Base-by-base conservation (phyloP, 2,797 vertebrate genomes). In the Pseudochirops corinnae region DNA sequence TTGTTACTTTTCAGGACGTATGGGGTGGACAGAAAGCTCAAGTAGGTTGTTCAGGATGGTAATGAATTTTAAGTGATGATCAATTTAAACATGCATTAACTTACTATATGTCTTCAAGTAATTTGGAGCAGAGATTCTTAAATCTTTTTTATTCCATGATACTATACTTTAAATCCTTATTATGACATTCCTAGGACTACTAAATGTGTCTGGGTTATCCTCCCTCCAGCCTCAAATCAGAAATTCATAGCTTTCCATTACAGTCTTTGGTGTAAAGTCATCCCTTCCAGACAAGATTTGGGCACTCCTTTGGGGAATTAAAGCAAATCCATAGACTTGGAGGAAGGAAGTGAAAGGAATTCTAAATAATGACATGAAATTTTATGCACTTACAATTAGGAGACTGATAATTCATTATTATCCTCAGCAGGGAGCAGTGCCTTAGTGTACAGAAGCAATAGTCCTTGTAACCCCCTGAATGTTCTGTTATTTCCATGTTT, bases 391-490 rank as follows among this genome's bases (percentile, higher is more conserved):
- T 97, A 95, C 95, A 97, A 97, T 97, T n/a, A 94, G 46, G 60
- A 94, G 96, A 94, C 96, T 94, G 55, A 55, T 93, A 95, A 95
- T 97, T 97, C 97, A 97, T 95, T 94, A 82, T 55, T 96, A 96
- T 96, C 97, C 94, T 95, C 97, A 95, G 58, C 95, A 93, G 57
- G 92, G 96, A 96, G 97, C 62, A 67, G 5, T 94, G 90, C 58
- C 96, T 94, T 92, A 91, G 96, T 95, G 92, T 96, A 95, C 56
- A 97, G 97, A 52, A 90, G 93, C 46, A 97, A 97, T 97, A 97
- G 95, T 98, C 94, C 95, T 91, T 94, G 95, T 98, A 98, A 97
- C 97, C 97, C 94, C 93, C 96, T 95, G 97, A 93, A 97, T 96
- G 97, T 96, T 91, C 95, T 60, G 2, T 96, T 96, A 97, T 97